Conservation (phyloP, 53 echinoderm and acorn worm species). For the Arbacia lixula region DNA sequence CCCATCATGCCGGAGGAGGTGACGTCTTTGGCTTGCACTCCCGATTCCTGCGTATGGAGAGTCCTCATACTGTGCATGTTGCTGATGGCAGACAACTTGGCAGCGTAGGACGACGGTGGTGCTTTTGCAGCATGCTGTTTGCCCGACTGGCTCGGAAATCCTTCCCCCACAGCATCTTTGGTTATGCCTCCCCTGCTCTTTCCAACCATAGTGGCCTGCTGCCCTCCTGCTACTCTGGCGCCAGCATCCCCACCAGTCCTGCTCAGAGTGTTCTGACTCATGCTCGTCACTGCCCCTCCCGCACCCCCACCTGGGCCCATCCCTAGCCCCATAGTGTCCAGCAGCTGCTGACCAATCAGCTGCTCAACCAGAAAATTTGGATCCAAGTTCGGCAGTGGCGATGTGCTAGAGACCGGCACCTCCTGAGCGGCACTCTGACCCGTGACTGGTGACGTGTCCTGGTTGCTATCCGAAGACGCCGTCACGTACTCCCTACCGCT, state of each 20-base stretch:
- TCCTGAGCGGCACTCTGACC: slow-evolving; percentile 1
- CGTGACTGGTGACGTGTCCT: slow-evolving; percentile 31
- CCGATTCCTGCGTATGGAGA: slow-evolving; percentile 34
- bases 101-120: slow-evolving; percentile 12
- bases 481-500: slow-evolving; percentile 26
- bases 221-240: not conserved
- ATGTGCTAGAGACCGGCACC: slow-evolving; percentile 14
- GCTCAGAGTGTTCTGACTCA: not conserved
- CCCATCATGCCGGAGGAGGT: slow-evolving; percentile 33
- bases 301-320: not conserved
- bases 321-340: not conserved
- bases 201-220: not conserved
- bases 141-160: slow-evolving; percentile 14
- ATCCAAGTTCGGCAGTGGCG: slow-evolving; percentile 34
- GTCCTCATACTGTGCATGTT: slow-evolving; percentile 38
- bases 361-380: slow-evolving; percentile 29
- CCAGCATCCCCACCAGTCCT: not conserved
- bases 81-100: slow-evolving; percentile 43
- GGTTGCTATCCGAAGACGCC: slow-evolving; percentile 59
- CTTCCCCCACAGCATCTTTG: slow-evolving; percentile 19
- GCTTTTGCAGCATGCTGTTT: no score
- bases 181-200: not conserved
- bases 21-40: slow-evolving; percentile 55
- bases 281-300: not conserved
- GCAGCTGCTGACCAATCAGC: slow-evolving; percentile 19